phyloP scores from a whole-genome alignment of 2,797 vertebrate genomes.

The Hypotaenidia philippensis region DNA sequence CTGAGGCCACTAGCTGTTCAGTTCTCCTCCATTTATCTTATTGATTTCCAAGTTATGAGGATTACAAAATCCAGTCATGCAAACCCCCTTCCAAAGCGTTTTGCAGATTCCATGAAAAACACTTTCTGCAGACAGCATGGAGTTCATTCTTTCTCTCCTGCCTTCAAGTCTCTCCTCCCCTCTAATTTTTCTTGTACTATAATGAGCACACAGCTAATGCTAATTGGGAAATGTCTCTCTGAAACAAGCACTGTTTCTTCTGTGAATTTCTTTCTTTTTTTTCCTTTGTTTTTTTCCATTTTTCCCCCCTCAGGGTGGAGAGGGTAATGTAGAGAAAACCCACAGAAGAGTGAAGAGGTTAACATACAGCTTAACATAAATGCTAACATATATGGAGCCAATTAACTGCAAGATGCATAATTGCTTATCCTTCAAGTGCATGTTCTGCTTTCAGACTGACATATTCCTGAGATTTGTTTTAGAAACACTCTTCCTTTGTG shows the following conservation, averaged over 20 bases:
- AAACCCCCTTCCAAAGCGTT: not conserved
- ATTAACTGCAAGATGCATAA: not conserved
- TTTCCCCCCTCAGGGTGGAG: too few relatives aligned
- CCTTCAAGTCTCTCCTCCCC: not conserved
- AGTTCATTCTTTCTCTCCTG: not conserved
- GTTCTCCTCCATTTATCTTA: conserved; percentile 48
- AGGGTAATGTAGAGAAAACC: not conserved
- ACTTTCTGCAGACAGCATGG: not conserved
- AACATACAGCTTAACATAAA: not conserved
- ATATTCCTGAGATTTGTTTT: not conserved
- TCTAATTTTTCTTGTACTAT: not conserved
- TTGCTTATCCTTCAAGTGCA: not conserved
- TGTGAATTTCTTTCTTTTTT: accelerated
- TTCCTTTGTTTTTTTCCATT: too few relatives aligned
- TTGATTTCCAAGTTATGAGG: conserved; percentile 52
- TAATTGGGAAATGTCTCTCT: not conserved
- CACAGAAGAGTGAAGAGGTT: not conserved
- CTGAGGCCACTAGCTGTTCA: not conserved
- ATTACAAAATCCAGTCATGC: conserved; percentile 31
- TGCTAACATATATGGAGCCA: not conserved
- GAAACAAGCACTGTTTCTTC: not conserved
- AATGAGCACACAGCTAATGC: not conserved
- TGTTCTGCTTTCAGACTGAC: not conserved
- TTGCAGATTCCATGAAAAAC: not conserved
- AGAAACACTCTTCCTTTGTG: not conserved